Percentiles rank a stretch among this genome's conserved stretches.
Conservation (phyloP, 2,888 invertebrate genomes). For the Mesoligia furuncula region DNA sequence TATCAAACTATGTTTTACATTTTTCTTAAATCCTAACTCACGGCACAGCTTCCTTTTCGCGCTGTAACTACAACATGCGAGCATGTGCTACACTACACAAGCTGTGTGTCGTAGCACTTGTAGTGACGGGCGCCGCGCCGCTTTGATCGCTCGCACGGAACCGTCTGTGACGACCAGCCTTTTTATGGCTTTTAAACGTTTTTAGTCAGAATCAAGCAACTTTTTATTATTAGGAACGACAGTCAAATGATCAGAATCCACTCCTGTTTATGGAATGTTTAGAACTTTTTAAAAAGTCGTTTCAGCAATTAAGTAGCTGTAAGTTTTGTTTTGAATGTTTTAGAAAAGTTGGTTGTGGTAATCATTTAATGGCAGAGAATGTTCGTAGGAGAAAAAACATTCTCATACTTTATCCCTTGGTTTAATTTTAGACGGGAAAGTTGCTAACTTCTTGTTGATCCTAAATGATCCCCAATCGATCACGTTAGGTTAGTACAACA, state of each 20-base stretch:
- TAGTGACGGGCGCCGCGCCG: conserved; percentile 32
- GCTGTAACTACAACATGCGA: conserved; percentile 4
- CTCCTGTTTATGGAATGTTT: conserved; percentile 43
- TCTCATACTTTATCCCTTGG: neutral
- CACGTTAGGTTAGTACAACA: no score
- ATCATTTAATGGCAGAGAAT: conserved; percentile 12
- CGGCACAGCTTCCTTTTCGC: neutral
- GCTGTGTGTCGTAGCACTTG: conserved; percentile 46
- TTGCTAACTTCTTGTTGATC: neutral
- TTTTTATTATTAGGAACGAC: conserved; percentile 58
- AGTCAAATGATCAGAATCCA: conserved; percentile 59
- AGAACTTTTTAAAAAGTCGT: conserved; percentile 51
- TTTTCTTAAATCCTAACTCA: conserved; percentile 1
- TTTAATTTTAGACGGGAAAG: neutral
- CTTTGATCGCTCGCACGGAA: conserved; percentile 78
- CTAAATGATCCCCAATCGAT: neutral
- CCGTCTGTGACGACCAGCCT: conserved; percentile 61
- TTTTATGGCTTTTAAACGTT: conserved; percentile 73
- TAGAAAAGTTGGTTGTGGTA: conserved; percentile 14
- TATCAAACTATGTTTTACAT: neutral
- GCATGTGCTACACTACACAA: neutral
- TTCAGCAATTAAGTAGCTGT: conserved; percentile 25
- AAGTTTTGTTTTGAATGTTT: conserved; percentile 35
- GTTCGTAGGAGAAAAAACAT: neutral
- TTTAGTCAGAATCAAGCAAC: conserved; percentile 60